Conservation (phyloP, 2,113 vertebrate species). For the Tychaedon coryphoeus region DNA sequence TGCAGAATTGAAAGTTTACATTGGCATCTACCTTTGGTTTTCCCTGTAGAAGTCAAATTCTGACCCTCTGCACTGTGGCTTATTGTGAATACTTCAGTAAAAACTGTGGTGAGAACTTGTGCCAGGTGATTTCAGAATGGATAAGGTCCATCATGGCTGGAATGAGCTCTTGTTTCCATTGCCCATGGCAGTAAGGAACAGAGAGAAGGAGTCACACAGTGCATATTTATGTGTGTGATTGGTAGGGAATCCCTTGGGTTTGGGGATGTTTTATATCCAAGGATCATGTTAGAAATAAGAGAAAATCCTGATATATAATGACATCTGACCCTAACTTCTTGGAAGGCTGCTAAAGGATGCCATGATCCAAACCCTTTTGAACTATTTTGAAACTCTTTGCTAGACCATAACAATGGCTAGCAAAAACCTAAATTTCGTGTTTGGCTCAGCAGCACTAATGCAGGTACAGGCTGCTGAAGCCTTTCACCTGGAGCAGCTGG, state of each 20-base stretch:
- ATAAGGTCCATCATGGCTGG: not conserved
- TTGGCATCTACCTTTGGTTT: not conserved
- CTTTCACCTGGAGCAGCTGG: not conserved
- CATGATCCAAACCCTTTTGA: not conserved
- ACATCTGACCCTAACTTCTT: not conserved
- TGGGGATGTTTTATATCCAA: not conserved
- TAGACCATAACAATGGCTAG: not conserved
- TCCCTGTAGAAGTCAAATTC: not conserved
- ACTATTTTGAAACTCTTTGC: not conserved
- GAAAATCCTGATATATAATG: not conserved
- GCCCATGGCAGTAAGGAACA: not conserved
- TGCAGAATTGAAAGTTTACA: not conserved
- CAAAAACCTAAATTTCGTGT: not conserved
- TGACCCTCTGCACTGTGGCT: not conserved
- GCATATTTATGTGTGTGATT: not conserved
- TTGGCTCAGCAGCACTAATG: not conserved
- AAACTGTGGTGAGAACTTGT: not conserved
- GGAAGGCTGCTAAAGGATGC: not conserved
- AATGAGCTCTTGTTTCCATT: not conserved
- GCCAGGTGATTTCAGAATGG: not conserved
- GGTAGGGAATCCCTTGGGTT: not conserved
- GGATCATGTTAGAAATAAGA: not conserved
- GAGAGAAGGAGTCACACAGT: not conserved
- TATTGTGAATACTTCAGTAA: not conserved
- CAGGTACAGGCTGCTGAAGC: not conserved